Conservation (phyloP, 2,888 invertebrate genomes). For the Drosophila prostipennis region DNA sequence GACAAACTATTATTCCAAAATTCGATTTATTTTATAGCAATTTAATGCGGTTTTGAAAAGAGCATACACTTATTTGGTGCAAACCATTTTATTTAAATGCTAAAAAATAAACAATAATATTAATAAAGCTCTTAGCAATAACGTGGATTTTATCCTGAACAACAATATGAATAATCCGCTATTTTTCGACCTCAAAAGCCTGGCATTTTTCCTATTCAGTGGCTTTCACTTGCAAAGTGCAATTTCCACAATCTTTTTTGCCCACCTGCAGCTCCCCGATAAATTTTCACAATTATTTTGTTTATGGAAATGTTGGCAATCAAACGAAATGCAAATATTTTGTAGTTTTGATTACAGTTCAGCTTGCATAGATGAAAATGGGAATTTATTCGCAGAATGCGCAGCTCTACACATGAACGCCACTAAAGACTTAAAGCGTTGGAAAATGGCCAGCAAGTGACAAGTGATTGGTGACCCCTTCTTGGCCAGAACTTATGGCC, state of each 20-base stretch:
- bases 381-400: conserved; percentile 1
- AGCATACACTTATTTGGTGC: background rate
- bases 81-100: background rate
- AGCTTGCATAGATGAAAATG: background rate
- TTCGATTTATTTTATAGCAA: background rate
- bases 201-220: background rate
- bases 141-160: background rate
- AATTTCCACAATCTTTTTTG: background rate
- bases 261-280: background rate
- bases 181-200: background rate
- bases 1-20: too few species aligned
- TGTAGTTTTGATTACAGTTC: conserved; percentile 19
- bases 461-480: conserved; percentile 22
- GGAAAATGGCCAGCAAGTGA: conserved; percentile 8
- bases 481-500: conserved; percentile 39
- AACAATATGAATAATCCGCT: background rate
- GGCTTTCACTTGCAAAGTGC: background rate
- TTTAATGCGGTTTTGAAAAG: background rate
- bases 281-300: conserved; percentile 18
- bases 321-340: conserved; percentile 24
- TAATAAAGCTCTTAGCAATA: background rate
- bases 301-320: conserved; percentile 31
- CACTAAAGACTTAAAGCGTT: conserved; percentile 28
- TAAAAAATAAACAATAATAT: conserved; percentile 9
- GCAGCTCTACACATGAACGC: background rate